Evolutionary conservation across 2,797 vertebrate species (phyloP).

Genomic region (Phataginus tricuspis): DNA sequence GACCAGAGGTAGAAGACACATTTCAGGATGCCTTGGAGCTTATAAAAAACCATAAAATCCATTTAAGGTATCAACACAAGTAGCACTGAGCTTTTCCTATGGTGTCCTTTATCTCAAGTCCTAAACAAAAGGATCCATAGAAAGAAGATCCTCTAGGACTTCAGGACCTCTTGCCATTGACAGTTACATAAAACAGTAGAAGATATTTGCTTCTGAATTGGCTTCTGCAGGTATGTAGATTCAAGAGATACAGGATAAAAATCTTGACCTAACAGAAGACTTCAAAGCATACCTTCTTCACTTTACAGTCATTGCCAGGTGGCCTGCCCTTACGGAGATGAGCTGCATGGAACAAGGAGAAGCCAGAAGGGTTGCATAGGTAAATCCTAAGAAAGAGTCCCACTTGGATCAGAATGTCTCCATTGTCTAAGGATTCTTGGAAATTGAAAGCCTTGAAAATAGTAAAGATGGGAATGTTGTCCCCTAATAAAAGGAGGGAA

Average conservation of each 20-base stretch:
- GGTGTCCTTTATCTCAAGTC: background rate
- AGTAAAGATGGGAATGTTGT: background rate
- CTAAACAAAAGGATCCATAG: background rate
- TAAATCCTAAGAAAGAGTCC: background rate
- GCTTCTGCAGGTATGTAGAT: background rate
- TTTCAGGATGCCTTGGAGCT: background rate
- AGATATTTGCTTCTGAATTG: constrained; percentile 19
- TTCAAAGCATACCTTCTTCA: background rate
- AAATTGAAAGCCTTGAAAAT: constrained; percentile 3
- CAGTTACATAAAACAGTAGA: background rate
- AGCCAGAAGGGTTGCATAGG: background rate
- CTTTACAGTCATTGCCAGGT: background rate
- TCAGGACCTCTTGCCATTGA: background rate
- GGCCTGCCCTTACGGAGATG: background rate
- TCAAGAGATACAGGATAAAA: background rate
- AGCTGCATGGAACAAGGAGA: background rate
- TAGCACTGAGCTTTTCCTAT: background rate
- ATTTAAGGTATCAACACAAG: background rate
- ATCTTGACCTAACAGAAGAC: background rate
- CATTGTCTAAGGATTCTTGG: background rate
- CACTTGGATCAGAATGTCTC: background rate
- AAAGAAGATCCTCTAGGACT: background rate
- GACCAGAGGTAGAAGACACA: background rate
- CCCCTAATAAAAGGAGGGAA: background rate
- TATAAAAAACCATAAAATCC: background rate